These are phyloP conservation scores for Cepaea hortensis DNA, from an alignment of 2,888 invertebrate genomes.

Conservation along the genomic window DNA sequence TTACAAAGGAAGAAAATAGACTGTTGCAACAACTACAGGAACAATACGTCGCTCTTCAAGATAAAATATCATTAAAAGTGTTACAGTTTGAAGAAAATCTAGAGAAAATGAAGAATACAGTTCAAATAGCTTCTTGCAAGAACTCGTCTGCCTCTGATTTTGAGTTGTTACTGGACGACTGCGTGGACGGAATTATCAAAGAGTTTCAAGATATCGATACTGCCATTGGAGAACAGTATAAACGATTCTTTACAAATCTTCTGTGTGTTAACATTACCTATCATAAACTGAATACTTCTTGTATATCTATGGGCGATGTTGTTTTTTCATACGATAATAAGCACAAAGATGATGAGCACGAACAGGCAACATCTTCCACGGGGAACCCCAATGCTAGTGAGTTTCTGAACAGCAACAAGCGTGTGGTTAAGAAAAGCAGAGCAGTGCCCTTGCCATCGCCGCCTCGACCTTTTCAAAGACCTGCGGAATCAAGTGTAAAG, in stretches of 20 bases:
- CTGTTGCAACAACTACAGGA: constrained; percentile 12
- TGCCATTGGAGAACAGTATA: background rate
- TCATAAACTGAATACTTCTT: background rate
- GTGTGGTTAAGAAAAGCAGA: no score
- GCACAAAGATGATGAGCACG: background rate
- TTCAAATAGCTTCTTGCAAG: background rate
- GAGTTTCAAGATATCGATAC: background rate
- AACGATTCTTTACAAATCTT: background rate
- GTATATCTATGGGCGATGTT: background rate
- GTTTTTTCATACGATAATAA: background rate
- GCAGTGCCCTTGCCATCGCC: no score
- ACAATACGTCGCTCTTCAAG: background rate
- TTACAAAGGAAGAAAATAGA: constrained; percentile 8
- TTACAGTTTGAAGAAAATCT: constrained; percentile 15
- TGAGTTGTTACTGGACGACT: background rate
- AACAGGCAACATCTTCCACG: background rate
- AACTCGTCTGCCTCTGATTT: background rate
- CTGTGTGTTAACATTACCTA: background rate
- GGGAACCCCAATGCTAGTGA: background rate
- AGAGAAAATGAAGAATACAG: background rate
- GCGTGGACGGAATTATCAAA: background rate
- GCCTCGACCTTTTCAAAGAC: no score
- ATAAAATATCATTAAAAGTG: constrained; percentile 6
- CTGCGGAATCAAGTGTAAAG: no score
- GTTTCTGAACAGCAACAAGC: no score